Evolutionary conservation across 2,888 invertebrate genomes (phyloP).

Genomic region (Dolomedes plantarius): DNA sequence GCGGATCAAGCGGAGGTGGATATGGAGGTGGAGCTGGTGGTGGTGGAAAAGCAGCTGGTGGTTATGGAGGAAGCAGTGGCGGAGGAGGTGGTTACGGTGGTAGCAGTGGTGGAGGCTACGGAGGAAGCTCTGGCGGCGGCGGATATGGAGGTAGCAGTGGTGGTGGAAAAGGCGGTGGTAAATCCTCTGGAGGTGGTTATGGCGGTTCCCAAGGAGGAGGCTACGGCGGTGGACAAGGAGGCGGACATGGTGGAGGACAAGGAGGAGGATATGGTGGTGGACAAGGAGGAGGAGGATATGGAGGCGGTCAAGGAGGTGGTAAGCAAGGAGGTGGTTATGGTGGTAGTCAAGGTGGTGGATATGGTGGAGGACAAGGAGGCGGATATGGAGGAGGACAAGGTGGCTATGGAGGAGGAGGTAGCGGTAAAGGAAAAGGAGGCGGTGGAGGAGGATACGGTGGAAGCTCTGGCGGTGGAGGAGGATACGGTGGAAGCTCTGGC

Average conservation of each 20-base stretch:
- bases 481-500: constrained; percentile 26
- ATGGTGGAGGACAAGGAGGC: constrained; percentile 46
- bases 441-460: constrained; percentile 28
- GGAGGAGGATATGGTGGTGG: constrained; percentile 66
- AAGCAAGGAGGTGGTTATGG: constrained; percentile 77
- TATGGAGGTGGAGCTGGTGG: constrained; percentile 23
- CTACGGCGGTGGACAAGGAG: constrained; percentile 47
- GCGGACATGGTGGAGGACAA: constrained; percentile 48
- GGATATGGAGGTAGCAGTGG: constrained; percentile 16
- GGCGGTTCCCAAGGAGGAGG: constrained; percentile 47
- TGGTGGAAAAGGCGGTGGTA: constrained; percentile 21
- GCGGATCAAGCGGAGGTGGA: constrained; percentile 31
- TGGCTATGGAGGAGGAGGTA: not conserved
- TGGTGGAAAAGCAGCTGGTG: constrained; percentile 1
- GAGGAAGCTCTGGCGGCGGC: constrained; percentile 32
- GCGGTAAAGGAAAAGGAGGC: constrained; percentile 9
- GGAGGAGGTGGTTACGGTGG: constrained; percentile 2
- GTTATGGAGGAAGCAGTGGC: not conserved
- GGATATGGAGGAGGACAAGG: constrained; percentile 37
- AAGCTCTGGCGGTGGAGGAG: constrained; percentile 29
- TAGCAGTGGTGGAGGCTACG: constrained; percentile 21
- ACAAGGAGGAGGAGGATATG: constrained; percentile 83
- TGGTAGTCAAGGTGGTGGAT: constrained; percentile 39
- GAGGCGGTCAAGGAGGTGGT: constrained; percentile 42
- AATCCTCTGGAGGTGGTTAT: constrained; percentile 55